A percentile compares a stretch with the other conserved stretches of the same genome.
phyloP scores from a whole-genome alignment of 2,888 invertebrate species.

The Lasioglossum malachurum region DNA sequence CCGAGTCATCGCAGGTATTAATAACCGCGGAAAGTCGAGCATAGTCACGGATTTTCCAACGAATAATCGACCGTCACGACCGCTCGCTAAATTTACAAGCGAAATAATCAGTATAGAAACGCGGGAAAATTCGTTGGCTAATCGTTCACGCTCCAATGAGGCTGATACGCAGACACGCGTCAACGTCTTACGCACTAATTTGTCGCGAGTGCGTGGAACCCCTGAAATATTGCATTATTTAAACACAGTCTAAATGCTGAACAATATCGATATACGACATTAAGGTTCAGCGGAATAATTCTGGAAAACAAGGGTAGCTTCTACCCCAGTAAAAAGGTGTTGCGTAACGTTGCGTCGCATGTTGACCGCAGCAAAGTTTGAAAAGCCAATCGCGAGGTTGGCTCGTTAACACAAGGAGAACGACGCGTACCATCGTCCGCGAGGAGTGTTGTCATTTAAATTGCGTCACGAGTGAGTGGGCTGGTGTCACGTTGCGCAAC shows the following conservation, averaged over 20 bases:
- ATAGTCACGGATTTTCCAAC: conserved; percentile 40
- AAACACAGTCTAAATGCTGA: not conserved
- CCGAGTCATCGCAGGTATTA: conserved; percentile 33
- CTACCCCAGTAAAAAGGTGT: not conserved
- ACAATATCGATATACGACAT: not conserved
- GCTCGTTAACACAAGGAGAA: not conserved
- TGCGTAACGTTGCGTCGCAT: not conserved
- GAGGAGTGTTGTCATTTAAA: conserved; percentile 29
- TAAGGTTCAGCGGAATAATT: not conserved
- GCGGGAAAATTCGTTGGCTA: not conserved
- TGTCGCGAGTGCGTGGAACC: not conserved
- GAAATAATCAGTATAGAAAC: not conserved
- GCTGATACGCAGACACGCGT: not conserved
- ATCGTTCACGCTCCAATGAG: not conserved
- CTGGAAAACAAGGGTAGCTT: not conserved
- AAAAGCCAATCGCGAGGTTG: not conserved
- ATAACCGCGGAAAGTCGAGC: conserved; percentile 6
- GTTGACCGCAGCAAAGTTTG: not conserved
- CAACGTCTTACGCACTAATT: not conserved
- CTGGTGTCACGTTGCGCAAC: conserved; percentile 51
- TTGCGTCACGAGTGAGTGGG: conserved; percentile 38
- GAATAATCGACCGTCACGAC: conserved; percentile 16
- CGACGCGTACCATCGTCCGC: not conserved
- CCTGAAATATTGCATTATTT: not conserved
- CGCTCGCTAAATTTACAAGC: not conserved